These are phyloP conservation scores for Labia minor DNA, from an alignment of 2,888 invertebrate genomes.

Conservation along the genomic window DNA sequence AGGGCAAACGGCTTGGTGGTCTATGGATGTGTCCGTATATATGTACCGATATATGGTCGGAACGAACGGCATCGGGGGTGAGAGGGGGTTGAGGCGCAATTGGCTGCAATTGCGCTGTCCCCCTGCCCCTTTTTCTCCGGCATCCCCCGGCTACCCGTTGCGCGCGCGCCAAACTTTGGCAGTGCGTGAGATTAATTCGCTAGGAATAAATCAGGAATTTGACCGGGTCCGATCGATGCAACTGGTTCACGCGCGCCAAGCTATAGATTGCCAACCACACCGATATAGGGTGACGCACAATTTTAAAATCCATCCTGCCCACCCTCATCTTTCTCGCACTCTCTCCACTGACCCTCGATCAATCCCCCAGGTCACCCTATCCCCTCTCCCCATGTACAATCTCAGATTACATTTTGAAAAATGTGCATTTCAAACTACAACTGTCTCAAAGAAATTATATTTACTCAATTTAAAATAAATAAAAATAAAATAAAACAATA, in stretches of 20 bases:
- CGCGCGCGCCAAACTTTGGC: constrained; percentile 13
- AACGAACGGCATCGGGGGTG: background rate
- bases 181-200: constrained; percentile 13
- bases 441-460: background rate
- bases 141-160: background rate
- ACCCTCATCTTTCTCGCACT: background rate
- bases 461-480: background rate
- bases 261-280: constrained; percentile 13
- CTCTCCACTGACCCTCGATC: background rate
- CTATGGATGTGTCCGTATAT: constrained; percentile 13
- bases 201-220: constrained; percentile 13
- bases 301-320: background rate
- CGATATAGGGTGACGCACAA: constrained; percentile 13
- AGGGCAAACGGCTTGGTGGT: constrained; percentile 8
- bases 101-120: background rate
- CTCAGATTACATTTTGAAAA: background rate
- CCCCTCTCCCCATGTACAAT: background rate
- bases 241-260: constrained; percentile 13
- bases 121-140: background rate
- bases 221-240: constrained; percentile 13
- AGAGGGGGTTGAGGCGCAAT: background rate
- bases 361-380: too few relatives aligned
- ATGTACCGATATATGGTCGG: constrained; percentile 4
- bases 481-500: too few relatives aligned
- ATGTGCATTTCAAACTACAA: background rate